A percentile compares a stretch with the other conserved stretches of the same genome.
Conservation (phyloP, 2,797 vertebrate species). For the Cossypha heuglini region DNA sequence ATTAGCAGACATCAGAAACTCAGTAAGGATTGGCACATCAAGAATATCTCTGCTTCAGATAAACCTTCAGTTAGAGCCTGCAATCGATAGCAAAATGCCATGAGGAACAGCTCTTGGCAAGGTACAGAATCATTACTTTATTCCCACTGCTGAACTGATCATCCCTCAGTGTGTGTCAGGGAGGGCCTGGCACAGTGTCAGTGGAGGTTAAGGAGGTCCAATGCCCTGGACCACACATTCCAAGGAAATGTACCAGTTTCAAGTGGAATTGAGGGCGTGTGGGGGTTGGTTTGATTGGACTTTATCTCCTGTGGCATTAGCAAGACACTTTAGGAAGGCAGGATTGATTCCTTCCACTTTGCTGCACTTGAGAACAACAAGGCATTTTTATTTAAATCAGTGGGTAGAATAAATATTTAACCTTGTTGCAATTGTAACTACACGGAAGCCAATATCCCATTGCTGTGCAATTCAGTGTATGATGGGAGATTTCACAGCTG, state of each 20-base stretch:
- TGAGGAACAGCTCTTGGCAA: fast-evolving
- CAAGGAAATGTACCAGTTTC: neutral
- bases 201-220: neutral
- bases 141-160: neutral
- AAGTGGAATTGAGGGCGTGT: neutral
- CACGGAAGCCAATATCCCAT: conserved; percentile 9
- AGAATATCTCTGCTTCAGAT: neutral
- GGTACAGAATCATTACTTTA: neutral
- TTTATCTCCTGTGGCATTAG: neutral
- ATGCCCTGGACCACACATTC: neutral
- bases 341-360: neutral
- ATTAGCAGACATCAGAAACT: neutral
- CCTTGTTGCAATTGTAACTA: conserved; percentile 21
- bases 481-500: conserved; percentile 64
- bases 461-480: conserved; percentile 42
- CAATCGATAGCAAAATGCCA: neutral
- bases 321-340: neutral
- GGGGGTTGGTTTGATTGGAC: fast-evolving
- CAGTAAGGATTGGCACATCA: fast-evolving
- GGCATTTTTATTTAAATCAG: conserved; percentile 57
- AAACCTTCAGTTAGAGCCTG: neutral
- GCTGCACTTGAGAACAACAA: neutral
- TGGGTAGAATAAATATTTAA: conserved; percentile 51
- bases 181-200: neutral
- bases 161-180: neutral